Evolutionary conservation across 2,113 vertebrate species (phyloP), one percentile per base, ranked within the genome.

Genomic region (Entelurus aequoreus): DNA sequence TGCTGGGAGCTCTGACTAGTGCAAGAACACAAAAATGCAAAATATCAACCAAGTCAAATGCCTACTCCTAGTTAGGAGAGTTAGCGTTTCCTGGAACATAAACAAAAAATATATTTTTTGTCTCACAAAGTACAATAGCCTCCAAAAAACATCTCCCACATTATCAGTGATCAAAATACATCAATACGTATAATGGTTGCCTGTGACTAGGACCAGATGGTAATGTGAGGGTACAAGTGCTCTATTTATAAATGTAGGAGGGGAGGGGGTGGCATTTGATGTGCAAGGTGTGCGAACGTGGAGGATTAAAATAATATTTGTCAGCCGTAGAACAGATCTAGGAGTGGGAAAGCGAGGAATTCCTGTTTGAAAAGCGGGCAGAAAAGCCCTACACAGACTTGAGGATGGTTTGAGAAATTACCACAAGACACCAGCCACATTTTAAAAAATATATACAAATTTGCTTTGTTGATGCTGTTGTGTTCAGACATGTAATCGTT

Each of bases 291-390:
- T 37, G 48, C 19, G 3, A 9, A n/a, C 5, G n/a, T 57, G 40
- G 42, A 51, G 56, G 48, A 19, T 13, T 59, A 37, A 63, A 59
- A 35, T 57, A 63, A 21, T 56, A 62, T 68, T n/a, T 54, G 13
- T 63, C 48, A 60, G 21, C 48, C 3, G 55, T 16, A 40, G 15
- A 63, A 40, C 35, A 14, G 61, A 28, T 15, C 54, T 36, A 55
- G 12, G 8, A 49, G 44, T 14, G 19, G 56, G 46, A 16, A n/a
- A 58, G 64, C 50, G 38, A 63, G 51, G 54, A 74, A 71, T 67
- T 74, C 57, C 64, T 62, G 60, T 65, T 63, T 59, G 64, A 79
- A 36, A 0, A 69, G 55, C 11, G 54, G 13, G 44, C 3, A 58
- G 15, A 37, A 60, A 11, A 60, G 51, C 37, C 15, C 35, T 51